Evolutionary conservation across 2,113 vertebrate species (phyloP), one percentile per base, ranked within the genome.

Genomic region (Calonectris borealis): DNA sequence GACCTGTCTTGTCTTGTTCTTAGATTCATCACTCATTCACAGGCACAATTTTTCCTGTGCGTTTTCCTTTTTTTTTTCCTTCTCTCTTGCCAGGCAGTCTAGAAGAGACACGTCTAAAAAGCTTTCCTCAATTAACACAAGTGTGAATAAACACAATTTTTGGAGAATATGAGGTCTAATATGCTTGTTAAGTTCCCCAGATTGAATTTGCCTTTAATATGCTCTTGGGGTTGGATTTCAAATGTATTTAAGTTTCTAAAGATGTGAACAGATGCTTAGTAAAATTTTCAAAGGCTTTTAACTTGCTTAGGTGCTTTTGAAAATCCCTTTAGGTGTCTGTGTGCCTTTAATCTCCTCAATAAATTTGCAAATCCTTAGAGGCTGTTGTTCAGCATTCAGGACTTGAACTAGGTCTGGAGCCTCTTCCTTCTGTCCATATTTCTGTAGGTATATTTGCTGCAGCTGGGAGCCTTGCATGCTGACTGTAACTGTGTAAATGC

Each of bases 191-290:
- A 68, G 2, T 81, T 92, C 44, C 52, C n/a, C 44, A 93, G 60
- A 78, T 82, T 75, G 80, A 81, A 84, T 93, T 96, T 94, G 34
- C 46, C 44, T 86, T 88, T 86, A 93, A 78, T 81, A 82, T 65
- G 57, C 72, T 92, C 73, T 71, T 68, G 61, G 44, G 87, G 69
- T 68, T 94, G 36, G 36, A 52, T 96, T 97, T 96, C 55, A 96
- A 83, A 93, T 91, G 84, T 91, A 61, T 94, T 93, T 95, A 96
- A 93, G 89, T 95, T 96, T 93, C 87, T 92, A 85, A 94, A 94
- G 88, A 91, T 86, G 55, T 3, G 7, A 96, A 93, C 83, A 95
- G 90, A 86, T 96, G 88, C 72, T 80, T 91, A 87, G 81, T 89
- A 91, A 87, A 87, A 83, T 76, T 95, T 93, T 96, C 93, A 93